phyloP scores from a whole-genome alignment of 1,140 invertebrate genomes.

The Papilio xuthus region DNA sequence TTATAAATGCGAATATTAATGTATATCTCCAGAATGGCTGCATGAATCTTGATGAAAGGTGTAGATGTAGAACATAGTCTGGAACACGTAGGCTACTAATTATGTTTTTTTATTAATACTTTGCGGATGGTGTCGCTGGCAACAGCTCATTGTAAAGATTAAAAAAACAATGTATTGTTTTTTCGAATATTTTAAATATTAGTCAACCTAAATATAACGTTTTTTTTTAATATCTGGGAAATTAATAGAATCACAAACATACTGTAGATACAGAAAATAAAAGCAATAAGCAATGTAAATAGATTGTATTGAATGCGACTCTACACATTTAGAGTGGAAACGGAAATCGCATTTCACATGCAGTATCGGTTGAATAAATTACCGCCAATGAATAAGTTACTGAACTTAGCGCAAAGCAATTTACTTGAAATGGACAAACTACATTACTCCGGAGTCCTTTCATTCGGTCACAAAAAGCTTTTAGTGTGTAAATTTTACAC shows the following conservation, averaged over 20 bases:
- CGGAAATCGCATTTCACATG: conserved; percentile 31
- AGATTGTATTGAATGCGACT: neutral
- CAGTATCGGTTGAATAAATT: conserved; percentile 37
- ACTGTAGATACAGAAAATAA: neutral
- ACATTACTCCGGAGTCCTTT: conserved; percentile 34
- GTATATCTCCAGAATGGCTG: too few species aligned
- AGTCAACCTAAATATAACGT: too few species aligned
- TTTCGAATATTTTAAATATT: too few species aligned
- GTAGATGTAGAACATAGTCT: too few species aligned
- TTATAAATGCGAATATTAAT: too few species aligned
- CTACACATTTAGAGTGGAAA: conserved; percentile 14
- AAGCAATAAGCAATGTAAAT: conserved; percentile 3
- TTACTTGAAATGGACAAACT: conserved; percentile 37
- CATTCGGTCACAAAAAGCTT: conserved; percentile 36
- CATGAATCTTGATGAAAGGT: too few species aligned
- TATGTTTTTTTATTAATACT: too few species aligned
- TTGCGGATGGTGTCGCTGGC: too few species aligned
- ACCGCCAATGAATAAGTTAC: conserved; percentile 36
- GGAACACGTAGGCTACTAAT: too few species aligned
- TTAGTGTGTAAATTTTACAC: conserved; percentile 24
- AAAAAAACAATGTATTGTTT: too few species aligned
- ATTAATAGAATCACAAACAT: neutral
- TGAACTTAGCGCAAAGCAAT: conserved; percentile 34
- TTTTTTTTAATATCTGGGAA: neutral
- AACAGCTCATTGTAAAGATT: too few species aligned